phyloP scores from a whole-genome alignment of 2,888 invertebrate species.

The Selenia dentaria region DNA sequence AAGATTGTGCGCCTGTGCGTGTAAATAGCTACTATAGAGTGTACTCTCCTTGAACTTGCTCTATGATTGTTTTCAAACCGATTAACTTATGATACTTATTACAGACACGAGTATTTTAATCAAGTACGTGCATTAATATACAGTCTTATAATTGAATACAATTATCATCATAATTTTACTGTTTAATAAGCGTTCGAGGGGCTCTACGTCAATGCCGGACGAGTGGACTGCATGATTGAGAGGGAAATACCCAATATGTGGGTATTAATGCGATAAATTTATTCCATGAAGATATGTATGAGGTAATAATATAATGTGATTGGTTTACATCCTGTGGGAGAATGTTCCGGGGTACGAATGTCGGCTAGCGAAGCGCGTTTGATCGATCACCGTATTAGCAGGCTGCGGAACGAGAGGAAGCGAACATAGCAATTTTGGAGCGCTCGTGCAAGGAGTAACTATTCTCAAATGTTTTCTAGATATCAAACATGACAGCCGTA shows the following conservation, averaged over 20 bases:
- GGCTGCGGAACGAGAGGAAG: conserved; percentile 37
- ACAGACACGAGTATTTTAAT: conserved; percentile 15
- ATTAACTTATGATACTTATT: conserved; percentile 15
- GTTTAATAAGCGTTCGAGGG: conserved; percentile 31
- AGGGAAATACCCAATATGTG: conserved; percentile 31
- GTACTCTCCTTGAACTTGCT: conserved; percentile 40
- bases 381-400: conserved; percentile 55
- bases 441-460: background rate
- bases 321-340: conserved; percentile 51
- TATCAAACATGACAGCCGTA: too few relatives aligned
- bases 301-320: conserved; percentile 35
- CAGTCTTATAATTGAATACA: conserved; percentile 17
- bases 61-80: conserved; percentile 20
- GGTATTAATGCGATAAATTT: conserved; percentile 19
- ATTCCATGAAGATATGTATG: conserved; percentile 21
- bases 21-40: background rate
- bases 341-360: conserved; percentile 27
- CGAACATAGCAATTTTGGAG: conserved; percentile 22
- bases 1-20: conserved; percentile 23
- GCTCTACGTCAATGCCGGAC: conserved; percentile 27
- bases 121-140: background rate
- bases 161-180: conserved; percentile 32
- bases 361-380: conserved; percentile 37
- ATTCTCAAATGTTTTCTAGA: conserved; percentile 2
- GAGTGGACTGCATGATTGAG: conserved; percentile 32